Evolutionary conservation across 2,113 vertebrate genomes (phyloP).

Genomic region (Siphamia tubifer): DNA sequence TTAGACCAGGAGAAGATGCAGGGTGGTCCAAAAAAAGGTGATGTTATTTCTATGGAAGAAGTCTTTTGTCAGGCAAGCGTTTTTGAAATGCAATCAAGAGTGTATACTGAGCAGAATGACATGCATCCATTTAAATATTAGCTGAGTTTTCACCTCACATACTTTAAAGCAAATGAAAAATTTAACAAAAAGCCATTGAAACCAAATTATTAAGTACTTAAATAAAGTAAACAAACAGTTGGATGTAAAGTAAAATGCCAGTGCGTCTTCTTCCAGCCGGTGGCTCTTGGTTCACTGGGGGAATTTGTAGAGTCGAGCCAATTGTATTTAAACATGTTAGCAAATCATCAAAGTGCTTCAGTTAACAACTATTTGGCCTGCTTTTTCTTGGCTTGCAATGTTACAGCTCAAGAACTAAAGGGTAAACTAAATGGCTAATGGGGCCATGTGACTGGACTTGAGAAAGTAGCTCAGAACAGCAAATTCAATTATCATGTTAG

Average conservation of each 20-base stretch:
- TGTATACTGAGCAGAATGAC: too few relatives aligned
- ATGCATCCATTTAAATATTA: too few relatives aligned
- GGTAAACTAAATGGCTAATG: slow-evolving; percentile 64
- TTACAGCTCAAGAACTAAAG: slow-evolving; percentile 57
- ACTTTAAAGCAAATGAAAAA: too few relatives aligned
- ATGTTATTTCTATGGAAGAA: too few relatives aligned
- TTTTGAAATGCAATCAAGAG: too few relatives aligned
- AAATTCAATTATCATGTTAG: slow-evolving; percentile 83
- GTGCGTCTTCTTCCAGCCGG: slow-evolving; percentile 13
- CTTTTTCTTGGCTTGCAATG: slow-evolving; percentile 44
- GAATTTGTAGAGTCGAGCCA: slow-evolving; percentile 51
- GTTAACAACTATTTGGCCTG: slow-evolving; percentile 63
- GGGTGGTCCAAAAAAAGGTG: too few relatives aligned
- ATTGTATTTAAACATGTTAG: slow-evolving; percentile 64
- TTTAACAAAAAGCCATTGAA: background rate
- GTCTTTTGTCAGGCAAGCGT: too few relatives aligned
- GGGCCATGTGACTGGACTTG: slow-evolving; percentile 78
- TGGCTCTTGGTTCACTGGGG: slow-evolving; percentile 17
- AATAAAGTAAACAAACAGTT: background rate
- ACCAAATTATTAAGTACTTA: background rate
- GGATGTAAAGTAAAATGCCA: slow-evolving; percentile 6
- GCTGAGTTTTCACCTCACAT: too few relatives aligned
- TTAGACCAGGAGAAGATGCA: too few relatives aligned
- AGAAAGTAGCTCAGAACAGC: slow-evolving; percentile 75
- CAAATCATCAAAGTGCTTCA: slow-evolving; percentile 74